Percentiles rank a stretch among this genome's conserved stretches.
phyloP scores from a whole-genome alignment of 1,140 invertebrate species.

The Macrostomum lignano region DNA sequence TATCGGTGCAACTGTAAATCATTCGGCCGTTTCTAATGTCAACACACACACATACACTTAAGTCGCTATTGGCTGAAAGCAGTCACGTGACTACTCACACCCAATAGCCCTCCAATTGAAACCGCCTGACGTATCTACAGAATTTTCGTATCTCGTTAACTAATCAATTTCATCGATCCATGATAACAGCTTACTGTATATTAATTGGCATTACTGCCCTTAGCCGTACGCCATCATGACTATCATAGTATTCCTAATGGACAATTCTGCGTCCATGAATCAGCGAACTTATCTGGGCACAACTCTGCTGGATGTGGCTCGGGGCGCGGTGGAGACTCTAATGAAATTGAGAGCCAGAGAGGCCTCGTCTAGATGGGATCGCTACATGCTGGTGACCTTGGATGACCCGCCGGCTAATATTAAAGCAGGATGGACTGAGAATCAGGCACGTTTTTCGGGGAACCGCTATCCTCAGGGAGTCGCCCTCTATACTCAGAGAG shows the following conservation, averaged over 20 bases:
- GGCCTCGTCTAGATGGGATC: constrained; percentile 40
- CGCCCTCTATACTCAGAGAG: constrained; percentile 5
- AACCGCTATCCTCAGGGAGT: background rate
- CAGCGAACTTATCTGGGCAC: constrained; percentile 86
- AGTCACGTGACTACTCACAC: too few relatives aligned
- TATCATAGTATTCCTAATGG: constrained; percentile 91
- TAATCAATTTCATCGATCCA: too few relatives aligned
- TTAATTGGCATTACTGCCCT: constrained; percentile 1
- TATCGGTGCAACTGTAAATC: too few relatives aligned
- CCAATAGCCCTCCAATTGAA: too few relatives aligned
- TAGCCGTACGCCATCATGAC: constrained; percentile 39
- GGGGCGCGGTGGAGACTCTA: constrained; percentile 67
- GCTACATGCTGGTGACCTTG: constrained; percentile 90
- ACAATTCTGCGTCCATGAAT: constrained; percentile 95
- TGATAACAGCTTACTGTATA: constrained; percentile 4
- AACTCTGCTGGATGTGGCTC: constrained; percentile 77
- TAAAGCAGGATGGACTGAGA: constrained; percentile 36
- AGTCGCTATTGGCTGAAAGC: too few relatives aligned
- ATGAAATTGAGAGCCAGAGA: constrained; percentile 4
- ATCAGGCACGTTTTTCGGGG: constrained; percentile 4
- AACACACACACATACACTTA: too few relatives aligned
- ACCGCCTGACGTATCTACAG: too few relatives aligned
- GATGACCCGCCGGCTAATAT: constrained; percentile 85
- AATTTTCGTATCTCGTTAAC: too few relatives aligned
- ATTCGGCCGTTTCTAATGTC: too few relatives aligned